phyloP scores from a whole-genome alignment of 1,140 invertebrate species.

The Vanessa tameamea region DNA sequence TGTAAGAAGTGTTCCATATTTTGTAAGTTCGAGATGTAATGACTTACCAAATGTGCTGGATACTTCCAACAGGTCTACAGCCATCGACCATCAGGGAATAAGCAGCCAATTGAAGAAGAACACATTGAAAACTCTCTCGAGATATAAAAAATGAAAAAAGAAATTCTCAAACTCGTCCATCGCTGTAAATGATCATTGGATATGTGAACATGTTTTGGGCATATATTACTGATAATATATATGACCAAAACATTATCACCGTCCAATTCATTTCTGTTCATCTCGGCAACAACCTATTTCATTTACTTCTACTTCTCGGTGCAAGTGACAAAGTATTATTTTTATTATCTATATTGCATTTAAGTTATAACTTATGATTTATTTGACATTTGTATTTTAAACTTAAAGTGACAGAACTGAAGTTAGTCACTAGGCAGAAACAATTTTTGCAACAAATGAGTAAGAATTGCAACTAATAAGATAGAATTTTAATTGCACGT shows the following conservation, averaged over 20 bases:
- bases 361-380: too few relatives aligned
- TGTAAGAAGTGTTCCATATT: constrained; percentile 1
- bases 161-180: too few relatives aligned
- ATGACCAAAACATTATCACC: constrained; percentile 23
- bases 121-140: not conserved
- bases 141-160: too few relatives aligned
- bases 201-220: constrained; percentile 26
- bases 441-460: too few relatives aligned
- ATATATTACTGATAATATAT: constrained; percentile 1
- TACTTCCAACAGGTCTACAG: not conserved
- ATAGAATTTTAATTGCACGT: too few relatives aligned
- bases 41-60: not conserved
- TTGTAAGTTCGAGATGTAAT: not conserved
- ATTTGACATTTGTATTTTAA: too few relatives aligned
- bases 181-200: constrained; percentile 11
- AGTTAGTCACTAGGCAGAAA: too few relatives aligned
- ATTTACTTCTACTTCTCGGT: not conserved
- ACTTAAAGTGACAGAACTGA: too few relatives aligned
- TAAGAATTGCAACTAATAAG: too few relatives aligned
- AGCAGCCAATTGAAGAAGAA: not conserved
- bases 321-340: too few relatives aligned
- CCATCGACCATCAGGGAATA: not conserved
- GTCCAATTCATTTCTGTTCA: constrained; percentile 8
- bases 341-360: too few relatives aligned
- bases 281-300: not conserved